Evolutionary conservation across 2,888 invertebrate genomes (phyloP), one percentile per base, ranked within the genome.

Genomic region (Meliscaeva auricollis): DNA sequence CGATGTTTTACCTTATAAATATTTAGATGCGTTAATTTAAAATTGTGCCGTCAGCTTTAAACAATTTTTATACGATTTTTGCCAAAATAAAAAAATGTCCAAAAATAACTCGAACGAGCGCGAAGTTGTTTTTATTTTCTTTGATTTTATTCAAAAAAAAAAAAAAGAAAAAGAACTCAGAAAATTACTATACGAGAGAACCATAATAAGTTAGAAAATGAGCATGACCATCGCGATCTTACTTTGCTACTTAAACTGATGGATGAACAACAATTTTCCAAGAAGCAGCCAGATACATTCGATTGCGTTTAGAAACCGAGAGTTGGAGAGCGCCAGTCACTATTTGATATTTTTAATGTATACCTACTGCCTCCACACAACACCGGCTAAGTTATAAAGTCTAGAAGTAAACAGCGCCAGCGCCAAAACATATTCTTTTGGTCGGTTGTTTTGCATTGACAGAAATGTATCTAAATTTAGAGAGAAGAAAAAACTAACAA

Each of bases 401-500:
- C 54, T 13, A 58, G n/a, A 32, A 52, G 46, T 20, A 6, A 58
- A 35, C 15, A 56, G 58, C 46, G 72, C 46, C 60, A 60, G 72
- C 58, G 72, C 48, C 11, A 38, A 38, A 60, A 50, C 48, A 60
- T 60, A 44, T 48, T 38, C 60, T 20, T 54, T 62, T 70, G 66
- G 30, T 6, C n/a, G n/a, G n/a, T 2, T 38, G 11, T 38, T 70
- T 54, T 52, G 46, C 46, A 68, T 58, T 11, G 44, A 77, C 38
- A 66, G 64, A 79, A 70, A 52, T 75, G 75, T 80, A 72, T 84
- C 75, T 54, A 84, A 84, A 84, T 66, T 80, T 84, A 80, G 84
- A 70, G 73, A 69, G 54, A 82, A 62, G 54, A 17, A 26, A 60
- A 64, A 35, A 46, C 54, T 66, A 46, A 46, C 41, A 70, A 70